A percentile compares a stretch with the other conserved stretches of the same genome.
phyloP scores from a whole-genome alignment of 2,113 vertebrate genomes.

The Scalopus aquaticus region DNA sequence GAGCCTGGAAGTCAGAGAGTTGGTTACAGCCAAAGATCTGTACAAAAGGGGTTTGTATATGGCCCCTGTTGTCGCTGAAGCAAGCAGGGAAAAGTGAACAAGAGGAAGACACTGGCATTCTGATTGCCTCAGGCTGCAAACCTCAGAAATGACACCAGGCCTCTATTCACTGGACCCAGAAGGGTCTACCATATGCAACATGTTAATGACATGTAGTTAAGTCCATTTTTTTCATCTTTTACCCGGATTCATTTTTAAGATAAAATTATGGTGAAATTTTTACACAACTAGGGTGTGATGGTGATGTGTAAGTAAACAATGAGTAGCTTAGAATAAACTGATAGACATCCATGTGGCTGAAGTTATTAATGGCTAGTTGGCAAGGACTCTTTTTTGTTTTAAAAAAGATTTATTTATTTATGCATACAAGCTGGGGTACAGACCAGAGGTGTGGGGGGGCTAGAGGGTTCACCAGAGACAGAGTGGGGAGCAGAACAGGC shows the following conservation, averaged over 20 bases:
- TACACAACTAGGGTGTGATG: constrained; percentile 84
- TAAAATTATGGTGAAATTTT: constrained; percentile 87
- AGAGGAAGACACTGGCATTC: neutral
- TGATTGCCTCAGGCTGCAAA: neutral
- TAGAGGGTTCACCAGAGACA: too few species aligned
- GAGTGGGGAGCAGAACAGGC: too few species aligned
- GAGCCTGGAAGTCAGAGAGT: constrained; percentile 21
- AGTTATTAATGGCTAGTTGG: constrained; percentile 70
- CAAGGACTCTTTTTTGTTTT: constrained; percentile 66
- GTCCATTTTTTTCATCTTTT: constrained; percentile 88
- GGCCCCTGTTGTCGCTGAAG: constrained; percentile 7
- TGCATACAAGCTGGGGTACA: too few species aligned
- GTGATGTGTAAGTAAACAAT: constrained; percentile 88
- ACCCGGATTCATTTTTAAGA: constrained; percentile 91
- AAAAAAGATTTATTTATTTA: too few species aligned
- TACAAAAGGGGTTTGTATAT: constrained; percentile 1
- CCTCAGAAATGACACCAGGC: neutral
- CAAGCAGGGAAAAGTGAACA: neutral
- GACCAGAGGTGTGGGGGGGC: too few species aligned
- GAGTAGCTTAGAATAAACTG: constrained; percentile 49
- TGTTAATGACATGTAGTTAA: constrained; percentile 88
- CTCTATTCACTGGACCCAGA: neutral
- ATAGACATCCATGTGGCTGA: constrained; percentile 72
- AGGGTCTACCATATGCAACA: constrained; percentile 85
- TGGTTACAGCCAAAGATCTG: constrained; percentile 4